Percentiles rank a stretch among this genome's conserved stretches.
phyloP scores from a whole-genome alignment of 23 tunicate species.

The Botrylloides violaceus region DNA sequence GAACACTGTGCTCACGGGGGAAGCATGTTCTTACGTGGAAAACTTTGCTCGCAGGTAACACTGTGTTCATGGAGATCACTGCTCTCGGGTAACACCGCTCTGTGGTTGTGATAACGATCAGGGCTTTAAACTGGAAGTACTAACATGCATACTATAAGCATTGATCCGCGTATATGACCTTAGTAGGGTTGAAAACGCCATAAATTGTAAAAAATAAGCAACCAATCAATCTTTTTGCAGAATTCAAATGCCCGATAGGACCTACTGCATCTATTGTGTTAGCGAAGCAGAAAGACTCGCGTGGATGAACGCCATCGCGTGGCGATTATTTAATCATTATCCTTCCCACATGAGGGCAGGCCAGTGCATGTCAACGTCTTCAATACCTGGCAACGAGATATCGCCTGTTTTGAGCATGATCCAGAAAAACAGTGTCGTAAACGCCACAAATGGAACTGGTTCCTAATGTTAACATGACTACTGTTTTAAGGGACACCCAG shows the following conservation, averaged over 20 bases:
- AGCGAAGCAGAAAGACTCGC: slow-evolving; percentile 45
- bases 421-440: slow-evolving; percentile 5
- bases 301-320: slow-evolving; percentile 80
- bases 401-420: slow-evolving; percentile 8
- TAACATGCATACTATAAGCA: no score
- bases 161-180: no score
- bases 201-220: neutral
- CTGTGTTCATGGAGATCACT: no score
- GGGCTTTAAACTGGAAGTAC: no score
- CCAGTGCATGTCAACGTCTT: slow-evolving; percentile 41
- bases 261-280: slow-evolving; percentile 64
- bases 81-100: no score
- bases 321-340: slow-evolving; percentile 50
- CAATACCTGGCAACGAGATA: slow-evolving; percentile 20
- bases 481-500: no score
- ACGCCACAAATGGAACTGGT: slow-evolving; percentile 4
- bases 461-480: neutral
- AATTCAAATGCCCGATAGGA: slow-evolving; percentile 57
- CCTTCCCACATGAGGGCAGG: slow-evolving; percentile 61
- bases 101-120: no score
- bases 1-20: no score
- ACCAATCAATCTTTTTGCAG: no score
- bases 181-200: no score
- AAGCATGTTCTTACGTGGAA: no score
- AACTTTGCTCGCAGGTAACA: no score